These are phyloP conservation scores for Cynocephalus volans DNA, from an alignment of 2,113 vertebrate species.

Conservation along the genomic window DNA sequence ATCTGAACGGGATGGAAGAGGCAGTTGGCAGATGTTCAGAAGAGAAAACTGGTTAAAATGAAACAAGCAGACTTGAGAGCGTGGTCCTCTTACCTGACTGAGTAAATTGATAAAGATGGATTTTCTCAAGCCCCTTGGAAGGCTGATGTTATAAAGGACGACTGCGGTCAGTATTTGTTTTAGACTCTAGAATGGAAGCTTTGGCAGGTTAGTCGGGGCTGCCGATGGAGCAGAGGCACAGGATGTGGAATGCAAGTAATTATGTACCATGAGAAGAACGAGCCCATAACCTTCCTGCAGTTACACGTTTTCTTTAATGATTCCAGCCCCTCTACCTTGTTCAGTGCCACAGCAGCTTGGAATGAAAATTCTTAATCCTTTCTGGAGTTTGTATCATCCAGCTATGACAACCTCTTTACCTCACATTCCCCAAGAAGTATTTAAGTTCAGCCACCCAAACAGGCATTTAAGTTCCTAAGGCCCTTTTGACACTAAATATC, in stretches of 20 bases:
- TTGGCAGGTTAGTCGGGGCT: background rate
- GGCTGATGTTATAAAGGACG: constrained; percentile 43
- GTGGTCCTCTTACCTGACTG: constrained; percentile 70
- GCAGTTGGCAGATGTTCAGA: background rate
- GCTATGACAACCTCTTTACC: background rate
- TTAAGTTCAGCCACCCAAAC: background rate
- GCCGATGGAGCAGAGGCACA: rapidly evolving
- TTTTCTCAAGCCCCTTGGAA: constrained; percentile 69
- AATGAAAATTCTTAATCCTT: background rate
- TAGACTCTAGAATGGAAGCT: constrained; percentile 74
- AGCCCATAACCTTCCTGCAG: background rate
- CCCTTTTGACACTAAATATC: background rate
- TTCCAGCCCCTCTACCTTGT: background rate
- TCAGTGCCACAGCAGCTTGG: background rate
- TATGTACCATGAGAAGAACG: background rate
- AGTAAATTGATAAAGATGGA: constrained; percentile 68
- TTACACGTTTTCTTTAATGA: background rate
- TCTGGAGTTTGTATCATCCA: background rate
- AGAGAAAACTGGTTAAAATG: background rate
- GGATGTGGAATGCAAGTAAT: background rate
- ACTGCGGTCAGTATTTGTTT: constrained; percentile 67
- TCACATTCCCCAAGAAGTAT: background rate
- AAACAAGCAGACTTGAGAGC: background rate
- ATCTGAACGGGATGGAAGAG: constrained; percentile 60
- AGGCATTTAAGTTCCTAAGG: background rate